Evolutionary conservation across 2,888 invertebrate genomes (phyloP).

Genomic region (Lydus trimaculatus): DNA sequence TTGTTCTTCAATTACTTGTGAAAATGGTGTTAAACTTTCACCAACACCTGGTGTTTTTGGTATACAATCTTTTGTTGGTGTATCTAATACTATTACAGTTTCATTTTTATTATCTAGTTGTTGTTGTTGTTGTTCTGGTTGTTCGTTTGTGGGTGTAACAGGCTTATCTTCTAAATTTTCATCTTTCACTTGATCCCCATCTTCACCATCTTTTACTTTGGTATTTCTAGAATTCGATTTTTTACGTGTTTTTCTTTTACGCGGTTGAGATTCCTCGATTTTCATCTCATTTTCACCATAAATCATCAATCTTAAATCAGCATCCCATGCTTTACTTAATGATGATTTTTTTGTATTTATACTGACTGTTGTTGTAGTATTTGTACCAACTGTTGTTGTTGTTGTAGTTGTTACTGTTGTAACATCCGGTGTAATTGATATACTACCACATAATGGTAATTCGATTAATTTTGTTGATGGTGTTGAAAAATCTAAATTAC

Average conservation of each 20-base stretch:
- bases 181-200: not conserved
- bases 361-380: constrained; percentile 36
- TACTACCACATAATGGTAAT: not conserved
- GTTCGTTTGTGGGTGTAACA: constrained; percentile 14
- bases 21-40: constrained; percentile 49
- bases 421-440: not conserved
- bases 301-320: constrained; percentile 42
- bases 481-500: constrained; percentile 50
- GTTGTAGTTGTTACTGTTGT: not conserved
- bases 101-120: constrained; percentile 45
- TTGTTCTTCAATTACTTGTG: constrained; percentile 55
- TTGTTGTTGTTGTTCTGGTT: constrained; percentile 40
- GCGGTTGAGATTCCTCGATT: not conserved
- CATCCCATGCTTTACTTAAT: constrained; percentile 45
- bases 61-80: constrained; percentile 37
- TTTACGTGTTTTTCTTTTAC: not conserved
- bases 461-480: constrained; percentile 39
- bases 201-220: constrained; percentile 1
- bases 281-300: not conserved
- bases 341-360: constrained; percentile 1
- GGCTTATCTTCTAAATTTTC: constrained; percentile 1
- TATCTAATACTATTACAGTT: constrained; percentile 45
- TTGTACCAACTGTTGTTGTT: constrained; percentile 20
- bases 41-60: constrained; percentile 50
- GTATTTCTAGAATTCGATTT: constrained; percentile 20